phyloP scores from a whole-genome alignment of 2,797 vertebrate genomes.

The Crenuchus spilurus region DNA sequence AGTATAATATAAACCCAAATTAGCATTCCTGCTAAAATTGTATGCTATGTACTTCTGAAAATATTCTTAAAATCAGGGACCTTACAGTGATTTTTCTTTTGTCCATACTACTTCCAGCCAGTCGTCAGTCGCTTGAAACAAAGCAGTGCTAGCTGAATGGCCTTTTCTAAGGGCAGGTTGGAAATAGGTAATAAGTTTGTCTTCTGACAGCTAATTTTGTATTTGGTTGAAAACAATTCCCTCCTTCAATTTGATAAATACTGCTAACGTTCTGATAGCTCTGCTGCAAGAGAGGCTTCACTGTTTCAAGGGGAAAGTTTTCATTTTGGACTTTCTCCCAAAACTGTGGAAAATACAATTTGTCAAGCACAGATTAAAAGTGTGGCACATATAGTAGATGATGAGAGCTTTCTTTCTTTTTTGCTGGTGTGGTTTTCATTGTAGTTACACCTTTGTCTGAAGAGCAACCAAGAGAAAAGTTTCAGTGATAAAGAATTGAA shows the following conservation, averaged over 20 bases:
- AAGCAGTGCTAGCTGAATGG: neutral
- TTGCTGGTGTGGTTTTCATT: no score
- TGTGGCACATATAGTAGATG: neutral
- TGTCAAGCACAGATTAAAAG: constrained; percentile 11
- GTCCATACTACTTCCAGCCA: neutral
- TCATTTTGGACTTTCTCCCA: constrained; percentile 7
- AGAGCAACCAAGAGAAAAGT: neutral
- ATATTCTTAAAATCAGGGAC: neutral
- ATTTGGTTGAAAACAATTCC: constrained; percentile 13
- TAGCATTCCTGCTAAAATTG: neutral
- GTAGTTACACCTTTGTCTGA: neutral
- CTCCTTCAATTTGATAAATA: constrained; percentile 1
- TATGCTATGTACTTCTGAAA: neutral
- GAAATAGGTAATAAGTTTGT: neutral
- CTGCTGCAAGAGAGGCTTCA: neutral
- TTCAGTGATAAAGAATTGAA: neutral
- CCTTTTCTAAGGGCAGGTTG: neutral
- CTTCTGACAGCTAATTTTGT: constrained; percentile 11
- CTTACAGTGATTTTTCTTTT: neutral
- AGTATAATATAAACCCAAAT: neutral
- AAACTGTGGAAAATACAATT: constrained; percentile 1
- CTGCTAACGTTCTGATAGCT: neutral
- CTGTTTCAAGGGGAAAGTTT: constrained; percentile 4
- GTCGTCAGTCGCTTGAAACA: neutral
- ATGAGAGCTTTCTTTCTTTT: neutral